Evolutionary conservation across 1,140 invertebrate genomes (phyloP), one percentile per base, ranked within the genome.

Genomic region (Planococcus citri): DNA sequence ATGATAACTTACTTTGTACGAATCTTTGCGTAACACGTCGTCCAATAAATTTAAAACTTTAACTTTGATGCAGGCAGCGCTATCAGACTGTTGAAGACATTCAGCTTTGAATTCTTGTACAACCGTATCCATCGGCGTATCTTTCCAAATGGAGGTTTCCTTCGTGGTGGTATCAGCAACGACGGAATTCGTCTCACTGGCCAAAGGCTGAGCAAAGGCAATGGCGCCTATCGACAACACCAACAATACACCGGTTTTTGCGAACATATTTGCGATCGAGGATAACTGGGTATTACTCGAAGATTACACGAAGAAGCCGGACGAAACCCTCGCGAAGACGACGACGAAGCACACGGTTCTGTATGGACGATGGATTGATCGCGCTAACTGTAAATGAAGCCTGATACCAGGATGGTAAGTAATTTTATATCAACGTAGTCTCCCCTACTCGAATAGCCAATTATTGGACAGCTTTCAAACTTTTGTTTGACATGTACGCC

Each of bases 61-160:
- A 78, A 85, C 88, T 78, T 91, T 90, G 78, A 91, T 86, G 79
- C 88, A 91, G 27, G 88, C 84, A 58, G 89, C 83, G 8, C 88
- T 86, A 76, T 91, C 88, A 74, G 87, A 87, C 68, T 87, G 87
- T 70, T 84, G 84, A 37, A 82, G 80, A 76, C 87, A 91, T 73
- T 87, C 84, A 25, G 80, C 80, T 74, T 85, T 84, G 77, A 88
- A 87, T 76, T 89, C 86, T 74, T 88, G 87, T 8, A 89, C 84
- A 76, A 87, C 83, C 29, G 81, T 79, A 73, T 89, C 86, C 82
- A 89, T 83, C 71, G 82, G 80, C 21, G 83, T 85, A 71, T 83
- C 84, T 74, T 84, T 88, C 86, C 83, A 88, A 74, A 25, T 58
- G 27, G 33, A 37, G 21, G 67, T 22, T 20, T 24, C 22, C 3